These are phyloP conservation scores for Nycteola revayana DNA, from an alignment of 2,888 invertebrate genomes.

Conservation along the genomic window DNA sequence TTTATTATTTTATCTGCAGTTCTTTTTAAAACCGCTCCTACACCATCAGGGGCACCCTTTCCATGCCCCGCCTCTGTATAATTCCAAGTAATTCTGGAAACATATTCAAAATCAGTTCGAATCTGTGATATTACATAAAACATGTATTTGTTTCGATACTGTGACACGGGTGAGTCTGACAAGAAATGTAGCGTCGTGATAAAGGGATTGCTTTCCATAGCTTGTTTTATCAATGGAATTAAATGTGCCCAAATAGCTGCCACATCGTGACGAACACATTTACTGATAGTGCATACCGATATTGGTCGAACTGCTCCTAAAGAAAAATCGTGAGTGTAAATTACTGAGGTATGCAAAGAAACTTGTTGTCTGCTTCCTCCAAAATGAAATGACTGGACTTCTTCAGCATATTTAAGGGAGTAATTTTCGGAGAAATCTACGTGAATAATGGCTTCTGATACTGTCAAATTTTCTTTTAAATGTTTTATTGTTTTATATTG, in stretches of 20 bases:
- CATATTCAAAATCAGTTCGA: conserved; percentile 1
- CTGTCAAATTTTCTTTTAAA: conserved; percentile 6
- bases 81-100: conserved; percentile 11
- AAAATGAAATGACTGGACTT: conserved; percentile 28
- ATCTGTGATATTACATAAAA: conserved; percentile 15
- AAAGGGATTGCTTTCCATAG: not conserved
- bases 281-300: not conserved
- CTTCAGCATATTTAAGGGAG: conserved; percentile 19
- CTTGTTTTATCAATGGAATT: not conserved
- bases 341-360: conserved; percentile 23
- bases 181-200: conserved; percentile 14
- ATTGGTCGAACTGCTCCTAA: conserved; percentile 12
- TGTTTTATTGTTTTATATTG: conserved; percentile 8
- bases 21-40: conserved; percentile 33
- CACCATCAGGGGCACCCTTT: conserved; percentile 44
- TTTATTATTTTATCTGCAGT: conserved; percentile 4
- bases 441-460: conserved; percentile 16
- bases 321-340: conserved; percentile 17
- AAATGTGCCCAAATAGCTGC: conserved; percentile 7
- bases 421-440: conserved; percentile 33
- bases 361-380: conserved; percentile 25
- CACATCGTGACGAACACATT: conserved; percentile 2
- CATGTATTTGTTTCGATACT: conserved; percentile 22
- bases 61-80: conserved; percentile 39
- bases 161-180: conserved; percentile 17